Percentiles rank a stretch among this genome's conserved stretches.
Evolutionary conservation across 2,888 invertebrate genomes (phyloP).

Genomic region (Resseliella maxima): DNA sequence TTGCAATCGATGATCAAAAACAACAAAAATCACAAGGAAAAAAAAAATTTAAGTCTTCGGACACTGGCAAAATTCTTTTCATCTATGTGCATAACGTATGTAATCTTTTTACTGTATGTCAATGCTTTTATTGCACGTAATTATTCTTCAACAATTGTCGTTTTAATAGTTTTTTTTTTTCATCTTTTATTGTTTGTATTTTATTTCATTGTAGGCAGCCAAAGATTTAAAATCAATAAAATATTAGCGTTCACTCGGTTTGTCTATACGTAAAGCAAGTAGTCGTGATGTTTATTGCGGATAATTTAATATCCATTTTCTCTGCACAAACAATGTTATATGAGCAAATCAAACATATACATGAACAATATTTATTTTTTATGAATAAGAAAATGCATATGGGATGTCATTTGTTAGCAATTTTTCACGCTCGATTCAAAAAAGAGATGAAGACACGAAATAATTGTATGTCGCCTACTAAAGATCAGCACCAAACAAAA

Average conservation of each 20-base stretch:
- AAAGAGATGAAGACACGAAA: background rate
- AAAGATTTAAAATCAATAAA: conserved; percentile 38
- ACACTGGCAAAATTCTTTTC: background rate
- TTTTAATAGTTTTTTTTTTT: background rate
- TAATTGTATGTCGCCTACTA: conserved; percentile 24
- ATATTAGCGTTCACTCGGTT: background rate
- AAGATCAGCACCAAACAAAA: conserved; percentile 19
- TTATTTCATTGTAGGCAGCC: background rate
- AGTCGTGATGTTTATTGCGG: background rate
- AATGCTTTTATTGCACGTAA: background rate
- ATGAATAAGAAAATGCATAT: conserved; percentile 31
- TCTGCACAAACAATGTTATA: too few species aligned
- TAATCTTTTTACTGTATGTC: background rate
- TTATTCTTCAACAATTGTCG: background rate
- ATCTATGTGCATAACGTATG: background rate
- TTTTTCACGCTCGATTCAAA: background rate
- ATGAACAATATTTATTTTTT: background rate
- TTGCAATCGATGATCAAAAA: background rate
- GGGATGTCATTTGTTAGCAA: background rate
- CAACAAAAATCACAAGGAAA: background rate
- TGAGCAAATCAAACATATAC: background rate
- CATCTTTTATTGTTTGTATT: background rate
- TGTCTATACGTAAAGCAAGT: conserved; percentile 23
- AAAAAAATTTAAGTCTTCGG: too few species aligned
- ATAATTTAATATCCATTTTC: conserved; percentile 38